A percentile compares a stretch with the other conserved stretches of the same genome.
phyloP scores from a whole-genome alignment of 2,797 vertebrate genomes.

The Characodon lateralis region DNA sequence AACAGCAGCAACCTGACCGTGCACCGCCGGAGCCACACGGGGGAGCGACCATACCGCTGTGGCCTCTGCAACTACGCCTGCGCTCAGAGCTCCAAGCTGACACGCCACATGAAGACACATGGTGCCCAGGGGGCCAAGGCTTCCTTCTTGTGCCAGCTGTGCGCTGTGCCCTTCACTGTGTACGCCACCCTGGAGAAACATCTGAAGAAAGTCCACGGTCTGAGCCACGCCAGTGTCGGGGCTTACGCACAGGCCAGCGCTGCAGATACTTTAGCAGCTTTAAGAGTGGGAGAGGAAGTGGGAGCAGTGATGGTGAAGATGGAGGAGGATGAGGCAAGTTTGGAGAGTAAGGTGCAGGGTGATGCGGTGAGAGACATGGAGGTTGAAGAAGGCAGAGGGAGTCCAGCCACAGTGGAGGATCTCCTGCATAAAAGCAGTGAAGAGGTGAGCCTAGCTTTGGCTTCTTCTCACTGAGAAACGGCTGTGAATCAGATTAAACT shows the following conservation, averaged over 20 bases:
- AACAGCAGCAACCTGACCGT: conserved; percentile 85
- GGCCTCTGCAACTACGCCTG: conserved; percentile 88
- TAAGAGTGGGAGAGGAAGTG: conserved; percentile 58
- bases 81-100: conserved; percentile 88
- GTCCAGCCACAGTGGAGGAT: conserved; percentile 27
- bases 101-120: conserved; percentile 90
- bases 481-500: conserved; percentile 35
- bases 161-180: conserved; percentile 80
- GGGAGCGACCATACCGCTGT: conserved; percentile 87
- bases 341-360: conserved; percentile 51
- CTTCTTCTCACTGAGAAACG: conserved; percentile 53
- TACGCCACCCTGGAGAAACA: conserved; percentile 87
- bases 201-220: conserved; percentile 83
- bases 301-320: conserved; percentile 44
- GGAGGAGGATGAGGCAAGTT: conserved; percentile 61
- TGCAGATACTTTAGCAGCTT: conserved; percentile 45
- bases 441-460: conserved; percentile 54
- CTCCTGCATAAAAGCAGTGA: conserved; percentile 30
- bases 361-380: conserved; percentile 38
- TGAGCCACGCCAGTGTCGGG: conserved; percentile 78
- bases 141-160: conserved; percentile 73
- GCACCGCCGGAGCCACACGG: conserved; percentile 85
- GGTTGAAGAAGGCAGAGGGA: conserved; percentile 48
- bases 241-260: conserved; percentile 70
- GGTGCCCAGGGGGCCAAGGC: conserved; percentile 75